Base-by-base conservation (phyloP, 2,113 vertebrate species). In the Psilopsiagon aurifrons region DNA sequence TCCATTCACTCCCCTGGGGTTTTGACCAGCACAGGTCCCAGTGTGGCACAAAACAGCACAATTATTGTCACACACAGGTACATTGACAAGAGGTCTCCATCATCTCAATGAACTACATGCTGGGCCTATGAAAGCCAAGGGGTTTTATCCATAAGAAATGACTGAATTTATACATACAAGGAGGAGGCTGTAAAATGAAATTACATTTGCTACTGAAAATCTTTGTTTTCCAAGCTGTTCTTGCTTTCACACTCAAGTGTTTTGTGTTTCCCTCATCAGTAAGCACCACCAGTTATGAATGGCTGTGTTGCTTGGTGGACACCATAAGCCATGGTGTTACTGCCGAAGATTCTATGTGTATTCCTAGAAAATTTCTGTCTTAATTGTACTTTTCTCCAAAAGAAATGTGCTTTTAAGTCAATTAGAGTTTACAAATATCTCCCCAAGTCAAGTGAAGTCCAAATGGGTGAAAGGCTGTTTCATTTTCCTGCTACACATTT, bases 331-430 rank as follows among this genome's bases (percentile, higher is more conserved):
- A 35, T 13, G 4, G 15, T 28, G 51, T 11, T 88, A 91, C 63
- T 97, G 85, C 79, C 96, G 94, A 83, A 83, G 74, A 9, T 51
- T 88, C 87, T 93, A 76, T 39, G 47, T 37, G 20, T 92, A 86
- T 91, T 96, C 76, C 66, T 83, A 73, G 85, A 91, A 96, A 84
- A 83, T 66, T 95, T 91, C 57, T 87, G 39, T 66, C 90, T 86
- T 57, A 95, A 62, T 88, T 92, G 62, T 84, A 88, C 31, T 81
- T 79, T 69, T 95, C 78, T 95, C 43, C 51, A 79, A 78, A 94
- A 92, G 83, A 96, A 92, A 77, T 63, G 37, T 88, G 37, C 49
- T 95, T 97, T 67, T 86, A 97, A 85, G 59, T 95, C 92, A 97
- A 76, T 84, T 73, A 8, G 6, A 28, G 49, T 94, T 97, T 94